A percentile compares a stretch with the other conserved stretches of the same genome.
Conservation (phyloP, 2,797 vertebrate genomes). For the Aplochiton taeniatus region DNA sequence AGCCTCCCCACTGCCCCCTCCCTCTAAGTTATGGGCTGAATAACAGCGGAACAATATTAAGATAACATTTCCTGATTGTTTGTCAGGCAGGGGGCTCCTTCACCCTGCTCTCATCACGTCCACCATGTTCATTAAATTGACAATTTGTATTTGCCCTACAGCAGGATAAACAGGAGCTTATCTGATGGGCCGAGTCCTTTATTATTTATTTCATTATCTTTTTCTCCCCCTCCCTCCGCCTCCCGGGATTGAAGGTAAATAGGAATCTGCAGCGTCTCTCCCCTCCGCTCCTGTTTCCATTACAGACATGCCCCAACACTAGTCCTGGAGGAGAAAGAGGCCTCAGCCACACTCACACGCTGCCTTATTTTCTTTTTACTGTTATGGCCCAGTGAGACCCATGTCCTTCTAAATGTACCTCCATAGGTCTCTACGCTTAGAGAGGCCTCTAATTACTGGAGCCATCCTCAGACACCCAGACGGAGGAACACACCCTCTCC, state of each 20-base stretch:
- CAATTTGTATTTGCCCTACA: constrained; percentile 81
- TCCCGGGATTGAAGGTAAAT: constrained; percentile 75
- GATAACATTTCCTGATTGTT: constrained; percentile 88
- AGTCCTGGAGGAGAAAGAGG: too few relatives aligned
- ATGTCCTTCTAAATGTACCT: too few relatives aligned
- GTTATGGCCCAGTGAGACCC: too few relatives aligned
- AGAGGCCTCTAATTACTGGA: too few relatives aligned
- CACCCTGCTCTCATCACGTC: constrained; percentile 77
- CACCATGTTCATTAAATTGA: constrained; percentile 82
- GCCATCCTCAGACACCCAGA: too few relatives aligned
- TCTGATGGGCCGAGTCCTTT: constrained; percentile 74
- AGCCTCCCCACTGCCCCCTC: constrained; percentile 72
- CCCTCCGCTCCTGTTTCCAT: constrained; percentile 68
- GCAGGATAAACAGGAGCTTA: constrained; percentile 78
- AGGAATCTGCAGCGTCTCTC: constrained; percentile 73
- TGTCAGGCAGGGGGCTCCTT: constrained; percentile 77
- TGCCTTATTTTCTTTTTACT: too few relatives aligned
- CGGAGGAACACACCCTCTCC: too few relatives aligned
- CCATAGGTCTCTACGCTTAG: too few relatives aligned
- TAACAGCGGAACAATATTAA: constrained; percentile 88
- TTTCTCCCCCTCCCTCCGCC: constrained; percentile 42
- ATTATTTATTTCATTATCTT: constrained; percentile 77
- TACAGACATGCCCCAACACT: constrained; percentile 58
- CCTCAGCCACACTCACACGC: too few relatives aligned
- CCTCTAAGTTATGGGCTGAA: constrained; percentile 88